Conservation (phyloP, 1,140 invertebrate genomes). For the Tetragonula clypearis region DNA sequence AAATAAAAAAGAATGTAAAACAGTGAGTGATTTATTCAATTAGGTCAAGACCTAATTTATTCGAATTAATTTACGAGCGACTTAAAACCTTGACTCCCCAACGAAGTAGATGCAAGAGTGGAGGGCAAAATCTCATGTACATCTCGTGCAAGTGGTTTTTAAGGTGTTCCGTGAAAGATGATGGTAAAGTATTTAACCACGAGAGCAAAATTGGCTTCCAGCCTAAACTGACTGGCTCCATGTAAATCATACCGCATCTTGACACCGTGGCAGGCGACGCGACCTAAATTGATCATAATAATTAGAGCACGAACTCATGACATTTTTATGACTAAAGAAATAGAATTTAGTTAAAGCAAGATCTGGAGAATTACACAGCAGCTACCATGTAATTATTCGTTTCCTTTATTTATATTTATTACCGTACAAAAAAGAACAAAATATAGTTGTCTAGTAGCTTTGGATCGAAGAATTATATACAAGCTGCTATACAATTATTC, state of each 20-base stretch:
- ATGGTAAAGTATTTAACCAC: slow-evolving; percentile 93
- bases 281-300: slow-evolving; percentile 79
- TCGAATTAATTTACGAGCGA: not conserved
- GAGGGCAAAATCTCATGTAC: slow-evolving; percentile 90
- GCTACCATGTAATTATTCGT: too few species aligned
- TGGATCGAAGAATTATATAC: too few species aligned
- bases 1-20: not conserved
- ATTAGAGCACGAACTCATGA: not conserved
- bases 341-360: not conserved
- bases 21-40: too few species aligned
- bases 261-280: slow-evolving; percentile 95
- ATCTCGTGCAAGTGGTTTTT: slow-evolving; percentile 86
- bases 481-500: too few species aligned
- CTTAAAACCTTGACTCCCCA: slow-evolving; percentile 83
- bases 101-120: slow-evolving; percentile 87
- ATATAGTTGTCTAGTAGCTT: too few species aligned
- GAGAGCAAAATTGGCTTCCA: slow-evolving; percentile 94
- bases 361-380: too few species aligned
- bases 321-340: not conserved
- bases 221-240: slow-evolving; percentile 94
- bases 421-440: too few species aligned
- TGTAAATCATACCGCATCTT: slow-evolving; percentile 98
- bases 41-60: too few species aligned
- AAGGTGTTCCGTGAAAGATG: slow-evolving; percentile 85
- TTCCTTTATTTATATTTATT: too few species aligned